Percentiles rank a stretch among this genome's conserved stretches.
Evolutionary conservation across 2,888 invertebrate genomes (phyloP).

Genomic region (Heliconius ismenius): DNA sequence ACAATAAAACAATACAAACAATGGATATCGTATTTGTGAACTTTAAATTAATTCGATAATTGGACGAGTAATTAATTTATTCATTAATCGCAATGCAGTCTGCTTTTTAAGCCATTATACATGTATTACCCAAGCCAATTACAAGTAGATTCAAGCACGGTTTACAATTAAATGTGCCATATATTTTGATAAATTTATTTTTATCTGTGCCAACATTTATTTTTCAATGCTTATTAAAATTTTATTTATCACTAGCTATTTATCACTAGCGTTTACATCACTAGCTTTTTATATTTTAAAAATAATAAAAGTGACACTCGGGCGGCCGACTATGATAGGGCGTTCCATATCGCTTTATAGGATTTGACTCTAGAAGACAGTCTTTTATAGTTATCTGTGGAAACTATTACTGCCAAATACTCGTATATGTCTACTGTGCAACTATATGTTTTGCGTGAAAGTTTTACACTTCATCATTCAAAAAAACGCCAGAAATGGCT

Average conservation of each 20-base stretch:
- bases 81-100: conserved; percentile 12
- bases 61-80: conserved; percentile 16
- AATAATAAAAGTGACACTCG: conserved; percentile 18
- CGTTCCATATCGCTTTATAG: conserved; percentile 20
- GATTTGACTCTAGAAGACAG: conserved; percentile 25
- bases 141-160: neutral
- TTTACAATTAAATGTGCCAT: neutral
- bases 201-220: neutral
- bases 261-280: neutral
- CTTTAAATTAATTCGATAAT: conserved; percentile 16
- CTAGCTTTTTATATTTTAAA: conserved; percentile 14
- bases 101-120: conserved; percentile 11
- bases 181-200: neutral
- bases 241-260: neutral
- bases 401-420: conserved; percentile 27
- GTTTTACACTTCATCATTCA: conserved; percentile 3
- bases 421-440: conserved; percentile 14
- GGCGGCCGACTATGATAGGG: conserved; percentile 39
- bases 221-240: neutral
- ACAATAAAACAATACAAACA: conserved; percentile 11
- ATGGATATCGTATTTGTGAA: conserved; percentile 3
- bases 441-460: conserved; percentile 6
- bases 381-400: conserved; percentile 13
- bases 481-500: neutral
- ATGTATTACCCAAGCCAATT: conserved; percentile 17